Evolutionary conservation across 1,140 invertebrate species (phyloP).

Genomic region (Orussus abietinus): DNA sequence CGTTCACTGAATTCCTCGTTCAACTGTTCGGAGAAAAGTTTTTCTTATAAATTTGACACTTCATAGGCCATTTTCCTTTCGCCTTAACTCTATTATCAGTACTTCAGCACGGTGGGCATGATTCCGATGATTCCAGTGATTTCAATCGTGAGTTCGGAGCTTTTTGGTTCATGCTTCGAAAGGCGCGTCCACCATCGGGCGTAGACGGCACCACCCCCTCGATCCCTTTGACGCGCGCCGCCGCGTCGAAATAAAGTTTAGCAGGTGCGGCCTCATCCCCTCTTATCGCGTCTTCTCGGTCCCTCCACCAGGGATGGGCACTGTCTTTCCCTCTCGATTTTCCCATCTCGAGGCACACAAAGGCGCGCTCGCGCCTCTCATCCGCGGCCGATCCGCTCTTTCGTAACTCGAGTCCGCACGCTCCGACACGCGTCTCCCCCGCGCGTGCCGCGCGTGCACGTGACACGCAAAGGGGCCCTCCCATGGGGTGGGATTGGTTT

Average conservation of each 20-base stretch:
- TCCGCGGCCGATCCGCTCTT: neutral
- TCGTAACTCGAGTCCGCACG: constrained; percentile 6
- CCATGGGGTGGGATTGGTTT: constrained; percentile 29
- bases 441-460: constrained; percentile 27
- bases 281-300: neutral
- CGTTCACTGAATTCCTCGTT: too few relatives aligned
- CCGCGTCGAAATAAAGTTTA: constrained; percentile 28
- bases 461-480: constrained; percentile 34
- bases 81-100: too few relatives aligned
- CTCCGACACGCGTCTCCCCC: constrained; percentile 4
- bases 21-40: too few relatives aligned
- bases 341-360: neutral
- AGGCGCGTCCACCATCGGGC: too few relatives aligned
- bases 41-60: too few relatives aligned
- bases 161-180: too few relatives aligned
- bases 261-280: constrained; percentile 13
- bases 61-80: too few relatives aligned
- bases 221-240: constrained; percentile 20
- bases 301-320: constrained; percentile 2
- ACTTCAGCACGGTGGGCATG: too few relatives aligned
- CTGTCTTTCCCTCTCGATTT: neutral
- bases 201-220: too few relatives aligned
- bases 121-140: too few relatives aligned
- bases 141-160: too few relatives aligned
- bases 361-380: neutral